Evolutionary conservation across 2,888 invertebrate genomes (phyloP), one percentile per base, ranked within the genome.

Genomic region (Polymixis lichenea): DNA sequence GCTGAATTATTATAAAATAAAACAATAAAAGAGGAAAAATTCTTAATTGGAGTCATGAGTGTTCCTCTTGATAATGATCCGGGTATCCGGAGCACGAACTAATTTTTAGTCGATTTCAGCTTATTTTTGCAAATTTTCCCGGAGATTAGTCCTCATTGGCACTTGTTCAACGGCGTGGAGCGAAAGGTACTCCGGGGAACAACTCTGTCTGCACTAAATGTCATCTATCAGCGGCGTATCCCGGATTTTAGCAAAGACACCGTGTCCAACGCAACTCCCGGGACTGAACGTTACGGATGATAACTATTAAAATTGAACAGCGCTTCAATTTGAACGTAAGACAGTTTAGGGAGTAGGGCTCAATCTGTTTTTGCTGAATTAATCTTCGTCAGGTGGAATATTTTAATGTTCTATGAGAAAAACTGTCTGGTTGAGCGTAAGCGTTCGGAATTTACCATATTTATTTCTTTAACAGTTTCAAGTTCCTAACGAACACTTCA

Each of bases 151-250:
- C 91, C 92, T 92, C 92, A 94, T 95, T 95, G 95, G 95, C 94
- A 93, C 92, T 92, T 94, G 95, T 93, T 95, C 93, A 95, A 95
- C 95, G 91, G 91, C 86, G 93, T 92, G 94, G 85, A 93, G 92
- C 93, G 89, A 94, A 95, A 93, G 89, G 91, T 93, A 92, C 96
- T 95, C 95, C 78, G 83, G 96, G 95, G 96, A 91, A 91, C 95
- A 91, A 95, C 95, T 95, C 91, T 91, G 94, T 95, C 94, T 94
- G 92, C 92, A 92, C 93, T 94, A 94, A 95, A 94, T 93, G 93
- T 92, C 94, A 95, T 95, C 94, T 94, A 95, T 95, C 95, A 94
- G 92, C 86, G 85, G 86, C 87, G 90, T 91, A 92, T 92, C 90
- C 91, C 91, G 91, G 93, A 92, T 94, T 94, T 94, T 92, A 92